These are phyloP conservation scores for Masnerella sp. DNA, from an alignment of 2,888 invertebrate genomes.

Conservation along the genomic window DNA sequence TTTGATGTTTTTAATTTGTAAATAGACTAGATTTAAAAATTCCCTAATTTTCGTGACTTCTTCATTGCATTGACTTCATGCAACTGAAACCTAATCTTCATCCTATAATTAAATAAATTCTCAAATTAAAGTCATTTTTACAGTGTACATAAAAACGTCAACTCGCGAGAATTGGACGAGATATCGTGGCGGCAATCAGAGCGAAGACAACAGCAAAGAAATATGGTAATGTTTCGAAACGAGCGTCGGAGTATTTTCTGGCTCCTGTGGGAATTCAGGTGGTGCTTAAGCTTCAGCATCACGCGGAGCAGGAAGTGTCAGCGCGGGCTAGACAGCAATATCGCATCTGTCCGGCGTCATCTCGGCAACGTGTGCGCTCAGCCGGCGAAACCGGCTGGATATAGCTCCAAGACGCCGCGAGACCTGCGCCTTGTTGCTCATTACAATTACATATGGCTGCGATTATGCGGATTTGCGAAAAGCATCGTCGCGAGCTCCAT, in stretches of 20 bases:
- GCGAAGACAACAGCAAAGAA: conserved; percentile 47
- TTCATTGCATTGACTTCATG: neutral
- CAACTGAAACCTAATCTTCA: too few relatives aligned
- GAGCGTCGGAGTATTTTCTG: conserved; percentile 52
- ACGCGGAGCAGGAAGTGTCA: conserved; percentile 69
- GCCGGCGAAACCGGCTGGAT: conserved; percentile 59
- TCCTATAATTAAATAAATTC: too few relatives aligned
- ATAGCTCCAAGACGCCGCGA: conserved; percentile 2
- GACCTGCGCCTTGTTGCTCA: conserved; percentile 30
- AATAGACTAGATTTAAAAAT: too few relatives aligned
- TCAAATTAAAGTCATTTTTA: too few relatives aligned
- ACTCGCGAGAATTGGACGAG: conserved; percentile 34
- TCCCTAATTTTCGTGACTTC: too few relatives aligned
- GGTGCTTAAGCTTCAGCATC: conserved; percentile 43
- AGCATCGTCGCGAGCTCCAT: neutral
- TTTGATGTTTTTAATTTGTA: too few relatives aligned
- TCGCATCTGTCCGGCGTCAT: conserved; percentile 74
- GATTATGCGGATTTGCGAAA: conserved; percentile 25
- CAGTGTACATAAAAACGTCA: conserved; percentile 7
- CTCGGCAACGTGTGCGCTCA: conserved; percentile 69
- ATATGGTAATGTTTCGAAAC: conserved; percentile 66
- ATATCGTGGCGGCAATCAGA: conserved; percentile 49
- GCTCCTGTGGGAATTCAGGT: conserved; percentile 68
- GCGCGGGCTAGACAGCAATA: conserved; percentile 69
- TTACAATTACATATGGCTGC: conserved; percentile 38